These are phyloP conservation scores for Agelas oroides DNA, from an alignment of 37 sponge, comb jelly and placozoan species.

Conservation along the genomic window DNA sequence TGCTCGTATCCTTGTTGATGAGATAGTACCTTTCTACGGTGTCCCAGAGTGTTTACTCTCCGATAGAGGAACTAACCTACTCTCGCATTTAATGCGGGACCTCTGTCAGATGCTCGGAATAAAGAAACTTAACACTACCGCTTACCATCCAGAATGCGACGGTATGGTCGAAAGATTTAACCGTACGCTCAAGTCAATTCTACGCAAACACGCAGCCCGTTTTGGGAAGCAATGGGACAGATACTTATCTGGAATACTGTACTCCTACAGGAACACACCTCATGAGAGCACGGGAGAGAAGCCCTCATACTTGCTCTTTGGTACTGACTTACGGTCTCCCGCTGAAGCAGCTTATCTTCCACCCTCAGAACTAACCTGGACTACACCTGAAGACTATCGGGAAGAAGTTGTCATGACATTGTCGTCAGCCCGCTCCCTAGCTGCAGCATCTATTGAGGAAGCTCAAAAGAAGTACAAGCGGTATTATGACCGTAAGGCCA, in stretches of 20 bases:
- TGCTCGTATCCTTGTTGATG: slow-evolving; percentile 33
- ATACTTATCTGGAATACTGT: slow-evolving; percentile 25
- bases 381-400: slow-evolving; percentile 5
- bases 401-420: slow-evolving; percentile 27
- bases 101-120: slow-evolving; percentile 47
- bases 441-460: not conserved
- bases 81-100: slow-evolving; percentile 29
- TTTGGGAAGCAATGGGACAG: slow-evolving; percentile 45
- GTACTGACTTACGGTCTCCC: slow-evolving; percentile 19
- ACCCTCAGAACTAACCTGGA: not conserved
- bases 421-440: not conserved
- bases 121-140: slow-evolving; percentile 42
- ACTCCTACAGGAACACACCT: slow-evolving; percentile 45
- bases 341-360: slow-evolving; percentile 26
- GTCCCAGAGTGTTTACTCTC: slow-evolving; percentile 41
- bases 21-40: slow-evolving; percentile 29
- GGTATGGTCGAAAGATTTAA: slow-evolving; percentile 32
- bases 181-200: slow-evolving; percentile 25
- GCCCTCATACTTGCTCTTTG: slow-evolving; percentile 56
- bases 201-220: slow-evolving; percentile 24
- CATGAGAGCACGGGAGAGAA: slow-evolving; percentile 47
- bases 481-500: slow-evolving; percentile 36
- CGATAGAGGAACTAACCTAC: slow-evolving; percentile 40
- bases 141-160: slow-evolving; percentile 50
- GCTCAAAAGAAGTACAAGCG: slow-evolving; percentile 43